Base-by-base conservation (phyloP, 2,797 vertebrate species). In the Lutjanus argentimaculatus region DNA sequence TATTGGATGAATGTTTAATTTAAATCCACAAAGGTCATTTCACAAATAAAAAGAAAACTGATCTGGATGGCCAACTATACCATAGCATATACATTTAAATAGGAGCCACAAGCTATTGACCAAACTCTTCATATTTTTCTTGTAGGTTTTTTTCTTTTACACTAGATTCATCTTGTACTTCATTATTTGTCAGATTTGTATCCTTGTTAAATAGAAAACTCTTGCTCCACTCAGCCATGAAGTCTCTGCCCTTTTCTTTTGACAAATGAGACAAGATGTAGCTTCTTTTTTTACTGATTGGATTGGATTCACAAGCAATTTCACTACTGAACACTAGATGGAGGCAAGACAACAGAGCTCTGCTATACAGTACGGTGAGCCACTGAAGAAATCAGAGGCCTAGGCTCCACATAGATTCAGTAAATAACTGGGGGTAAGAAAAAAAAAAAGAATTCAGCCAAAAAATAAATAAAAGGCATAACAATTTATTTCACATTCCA, bases 321-420 rank as follows among this genome's bases (percentile, higher is more conserved):
- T 57, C 48, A 30, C n/a, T 2, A 13, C 15, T 70, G 48, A 86
- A 70, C 92, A 89, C 91, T 88, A 94, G 93, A 93, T 91, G 91
- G 91, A 77, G 67, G 66, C 84, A 90, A 14, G 49, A 72, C 65
- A 56, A 68, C 4, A 3, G 25, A 52, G 46, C 55, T 67, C 36
- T 19, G 58, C 59, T 72, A 8, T 30, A 30, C 2, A 4, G 25
- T 8, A 6, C 14, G 40, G 30, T 14, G 7, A 43, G 5, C 4
- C 42, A 46, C 42, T 57, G 21, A 21, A 49, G 17, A 69, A 53
- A 61, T 14, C 22, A 36, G 7, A n/a, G 17, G 15, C 9, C 7
- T 8, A 8, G 52, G 19, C 13, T 49, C 13, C 12, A 58, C 40
- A 14, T 8, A 56, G 22, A 13, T 19, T 15, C 68, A 49, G 9